Evolutionary conservation across 2,888 invertebrate genomes (phyloP), one percentile per base, ranked within the genome.

Genomic region (Catocala fraxini): DNA sequence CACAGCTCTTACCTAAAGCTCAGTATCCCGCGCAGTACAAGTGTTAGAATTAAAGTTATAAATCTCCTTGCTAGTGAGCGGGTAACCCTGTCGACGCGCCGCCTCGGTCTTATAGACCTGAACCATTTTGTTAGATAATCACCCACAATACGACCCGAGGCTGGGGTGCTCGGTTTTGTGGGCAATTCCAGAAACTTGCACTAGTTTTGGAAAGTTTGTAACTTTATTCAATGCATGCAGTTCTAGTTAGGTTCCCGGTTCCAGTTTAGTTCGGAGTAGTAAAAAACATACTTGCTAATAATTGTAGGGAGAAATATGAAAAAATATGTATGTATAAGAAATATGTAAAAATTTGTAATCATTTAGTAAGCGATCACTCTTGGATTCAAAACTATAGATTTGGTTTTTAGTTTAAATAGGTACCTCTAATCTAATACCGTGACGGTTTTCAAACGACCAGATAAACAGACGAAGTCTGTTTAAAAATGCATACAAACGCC

Each of bases 1-100:
- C 48, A 34, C n/a, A 34, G 48, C 25, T 25, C 5, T n/a, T 5
- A 33, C 48, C 48, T 34, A 48, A 48, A 33, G 48, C n/a, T 33
- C 33, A 48, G 33, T 34, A 33, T 34, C 45, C 48, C 25, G 13
- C 33, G 15, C 46, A 12, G 45, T 48, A 55, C 15, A 54, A 55
- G 46, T 56, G 59, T 42, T 49, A 49, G 9, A 57, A 65, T 59
- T 62, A 55, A 57, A 66, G 52, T 63, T 52, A 54, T 48, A 52
- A 69, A 56, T 61, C 58, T 58, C 45, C 53, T 60, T 45, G 52
- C 15, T 11, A 25, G 12, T 25, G 11, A 7, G 11, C 1, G 39
- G 48, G 34, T 39, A 56, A 56, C 58, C 53, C 51, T 65, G 41
- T n/a, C 33, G 33, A 4, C 25, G 48, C 6, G 48, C 3, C 25